Conservation (phyloP, 2,113 vertebrate species). For the Oryzias woworae region DNA sequence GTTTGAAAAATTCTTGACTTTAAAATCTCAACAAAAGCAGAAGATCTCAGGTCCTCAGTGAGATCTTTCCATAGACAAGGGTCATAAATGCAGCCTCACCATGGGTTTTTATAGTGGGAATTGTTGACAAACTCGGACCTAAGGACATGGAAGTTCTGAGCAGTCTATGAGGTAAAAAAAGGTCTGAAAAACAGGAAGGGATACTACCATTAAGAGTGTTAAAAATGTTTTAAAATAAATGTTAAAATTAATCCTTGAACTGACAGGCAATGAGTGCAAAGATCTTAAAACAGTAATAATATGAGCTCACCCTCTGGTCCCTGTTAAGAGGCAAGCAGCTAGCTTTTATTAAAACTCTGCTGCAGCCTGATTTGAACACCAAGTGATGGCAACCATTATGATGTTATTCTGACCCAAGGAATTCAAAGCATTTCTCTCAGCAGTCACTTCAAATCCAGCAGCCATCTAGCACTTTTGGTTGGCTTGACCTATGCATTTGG, state of each 20-base stretch:
- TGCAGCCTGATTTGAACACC: neutral
- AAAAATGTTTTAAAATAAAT: neutral
- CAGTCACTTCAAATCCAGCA: slow-evolving; percentile 49
- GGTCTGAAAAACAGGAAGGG: neutral
- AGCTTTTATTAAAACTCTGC: no score
- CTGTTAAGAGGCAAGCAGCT: no score
- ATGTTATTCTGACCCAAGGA: slow-evolving; percentile 19
- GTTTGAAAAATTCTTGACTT: no score
- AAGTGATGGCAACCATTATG: slow-evolving; percentile 2
- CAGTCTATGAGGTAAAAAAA: neutral
- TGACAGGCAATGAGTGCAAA: neutral
- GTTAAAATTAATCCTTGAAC: neutral
- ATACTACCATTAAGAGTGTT: neutral
- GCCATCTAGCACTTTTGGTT: slow-evolving; percentile 25
- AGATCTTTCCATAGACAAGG: no score
- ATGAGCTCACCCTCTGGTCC: no score
- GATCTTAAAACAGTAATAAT: no score
- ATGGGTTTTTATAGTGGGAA: no score
- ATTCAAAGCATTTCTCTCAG: slow-evolving; percentile 38
- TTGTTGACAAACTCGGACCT: no score
- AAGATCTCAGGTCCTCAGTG: no score
- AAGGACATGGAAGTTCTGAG: no score
- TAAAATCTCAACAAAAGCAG: no score
- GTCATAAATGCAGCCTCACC: no score
- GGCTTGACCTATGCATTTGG: slow-evolving; percentile 34